Evolutionary conservation across 2,888 invertebrate genomes (phyloP), one percentile per base, ranked within the genome.

Genomic region (Apotomis turbidana): DNA sequence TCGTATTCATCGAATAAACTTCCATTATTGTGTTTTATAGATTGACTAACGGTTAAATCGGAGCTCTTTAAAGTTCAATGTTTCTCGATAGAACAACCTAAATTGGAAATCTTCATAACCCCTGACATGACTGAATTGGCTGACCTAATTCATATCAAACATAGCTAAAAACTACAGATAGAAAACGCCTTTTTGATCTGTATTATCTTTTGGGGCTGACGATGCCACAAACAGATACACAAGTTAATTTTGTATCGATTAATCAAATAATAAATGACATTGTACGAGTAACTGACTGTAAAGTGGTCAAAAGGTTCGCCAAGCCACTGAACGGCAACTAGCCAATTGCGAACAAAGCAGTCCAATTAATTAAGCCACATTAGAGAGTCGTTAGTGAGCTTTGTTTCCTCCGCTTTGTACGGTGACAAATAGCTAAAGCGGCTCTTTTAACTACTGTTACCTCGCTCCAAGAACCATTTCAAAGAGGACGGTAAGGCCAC

Each of bases 321-420:
- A 27, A 10, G 9, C 79, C 80, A 78, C 81, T 81, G 80, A 84
- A 80, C 77, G 75, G 76, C 73, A 74, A 78, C 73, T 76, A 71
- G 72, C 78, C 85, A 88, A 89, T 90, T 90, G 89, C 87, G 82
- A 78, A 81, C 76, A 81, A 81, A 85, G 83, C 86, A 85, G 82
- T 85, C 86, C 87, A 87, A 90, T 90, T 90, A 91, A 91, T 90
- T 87, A 88, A 84, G 82, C 80, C 80, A 83, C 82, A 84, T 83
- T 83, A 84, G 81, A 83, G 82, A 76, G 81, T 82, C 87, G 87
- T 90, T 90, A 87, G 87, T 83, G 85, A 83, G 78, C 79, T 76
- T 75, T 83, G 81, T 86, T 89, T 90, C 88, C 87, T 88, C 86
- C 86, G 84, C 81, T 84, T 86, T 82, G 78, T 84, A 91, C 90